phyloP scores from a whole-genome alignment of 1,140 invertebrate species.

The Drosophila baimaii region DNA sequence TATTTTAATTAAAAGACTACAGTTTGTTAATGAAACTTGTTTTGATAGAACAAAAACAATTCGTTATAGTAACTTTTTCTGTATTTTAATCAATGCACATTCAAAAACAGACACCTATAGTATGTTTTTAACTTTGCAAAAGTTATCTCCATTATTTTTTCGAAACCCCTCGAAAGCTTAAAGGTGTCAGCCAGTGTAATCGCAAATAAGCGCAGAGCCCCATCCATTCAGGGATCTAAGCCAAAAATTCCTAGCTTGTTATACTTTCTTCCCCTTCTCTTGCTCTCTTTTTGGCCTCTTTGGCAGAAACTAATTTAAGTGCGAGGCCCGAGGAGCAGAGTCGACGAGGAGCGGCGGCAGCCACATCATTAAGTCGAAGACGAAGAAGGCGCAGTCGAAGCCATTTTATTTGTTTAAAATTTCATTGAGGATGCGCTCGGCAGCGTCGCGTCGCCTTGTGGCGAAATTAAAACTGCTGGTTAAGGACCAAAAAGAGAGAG shows the following conservation, averaged over 20 bases:
- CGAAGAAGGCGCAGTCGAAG: slow-evolving; percentile 27
- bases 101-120: not conserved
- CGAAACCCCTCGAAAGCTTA: too few relatives aligned
- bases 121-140: not conserved
- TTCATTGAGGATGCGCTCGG: slow-evolving; percentile 63
- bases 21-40: not conserved
- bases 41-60: not conserved
- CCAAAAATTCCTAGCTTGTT: slow-evolving; percentile 28
- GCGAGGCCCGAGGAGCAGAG: slow-evolving; percentile 12
- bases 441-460: slow-evolving; percentile 37
- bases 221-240: not conserved
- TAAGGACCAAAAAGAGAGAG: slow-evolving; percentile 28
- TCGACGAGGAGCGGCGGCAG: slow-evolving; percentile 21
- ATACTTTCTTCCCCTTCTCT: slow-evolving; percentile 10
- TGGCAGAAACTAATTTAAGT: slow-evolving; percentile 62
- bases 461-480: slow-evolving; percentile 78
- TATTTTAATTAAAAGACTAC: not conserved
- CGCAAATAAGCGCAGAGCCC: slow-evolving; percentile 3
- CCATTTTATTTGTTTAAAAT: slow-evolving; percentile 75
- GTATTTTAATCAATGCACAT: not conserved
- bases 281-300: slow-evolving; percentile 19
- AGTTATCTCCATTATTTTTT: too few relatives aligned
- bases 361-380: slow-evolving; percentile 71
- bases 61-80: not conserved
- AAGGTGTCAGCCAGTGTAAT: slow-evolving; percentile 10